Evolutionary conservation across 2,113 vertebrate genomes (phyloP), one percentile per base, ranked within the genome.

Genomic region (Seriola dumerili): DNA sequence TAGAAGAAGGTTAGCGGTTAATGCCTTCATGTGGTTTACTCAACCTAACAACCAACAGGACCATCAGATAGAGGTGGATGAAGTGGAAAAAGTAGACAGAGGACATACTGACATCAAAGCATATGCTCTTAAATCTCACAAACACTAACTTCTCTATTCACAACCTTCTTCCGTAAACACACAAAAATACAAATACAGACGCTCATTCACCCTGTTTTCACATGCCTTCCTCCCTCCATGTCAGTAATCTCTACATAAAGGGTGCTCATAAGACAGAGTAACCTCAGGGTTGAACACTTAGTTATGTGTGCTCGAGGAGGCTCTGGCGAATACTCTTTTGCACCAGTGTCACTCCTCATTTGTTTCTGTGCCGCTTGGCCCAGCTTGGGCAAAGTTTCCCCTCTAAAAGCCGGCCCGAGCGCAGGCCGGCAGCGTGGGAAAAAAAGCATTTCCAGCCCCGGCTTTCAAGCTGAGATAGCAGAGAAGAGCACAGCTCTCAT

Each of bases 271-370:
- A 78, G 88, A 85, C 79, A 71, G 84, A 75, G 90, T 81, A 78
- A 94, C 93, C 89, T 81, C 85, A 8, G 85, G 91, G 78, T 78
- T 58, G 73, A 90, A 90, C 91, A 84, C 91, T 94, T 85, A 84
- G 90, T 78, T 91, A 76, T 90, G 91, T 90, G 92, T 81, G 89
- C 88, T 89, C 25, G 32, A 92, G 78, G 88, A 92, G 85, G 85
- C 87, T 89, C 85, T 73, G 83, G 77, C 72, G 54, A 88, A 78
- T 67, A 48, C 89, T 93, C 87, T 92, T 91, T 90, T 85, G 89
- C 93, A 85, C 86, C 85, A 80, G 85, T 94, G 94, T 94, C 94
- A 94, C 89, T 94, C 87, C 87, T 89, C 91, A 91, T 95, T 95
- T 94, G 88, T 91, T 92, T 91, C 91, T 86, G 88, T 90, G 90